Evolutionary conservation across 2,888 invertebrate species (phyloP), one percentile per base, ranked within the genome.

Genomic region (Spicauda simplicius): DNA sequence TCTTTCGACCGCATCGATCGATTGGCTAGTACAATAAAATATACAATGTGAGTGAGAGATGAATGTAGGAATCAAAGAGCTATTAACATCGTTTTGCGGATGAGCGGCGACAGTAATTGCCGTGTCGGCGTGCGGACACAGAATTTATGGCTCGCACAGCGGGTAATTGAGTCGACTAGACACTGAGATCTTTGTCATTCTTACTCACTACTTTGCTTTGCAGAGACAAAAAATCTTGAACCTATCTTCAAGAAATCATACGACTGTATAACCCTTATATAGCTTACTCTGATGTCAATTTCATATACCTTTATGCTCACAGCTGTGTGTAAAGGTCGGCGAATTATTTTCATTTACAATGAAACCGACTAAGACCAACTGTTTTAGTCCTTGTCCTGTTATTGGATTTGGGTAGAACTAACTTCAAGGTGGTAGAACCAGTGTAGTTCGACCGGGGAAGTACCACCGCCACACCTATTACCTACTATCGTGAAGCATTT

Each of bases 51-150:
- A 58, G 57, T 50, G 60, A 74, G 80, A 85, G 85, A 86, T 87
- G 86, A 88, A 87, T 85, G 84, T 80, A 82, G 81, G 82, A 90
- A 89, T 89, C 90, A 88, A 83, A 84, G 90, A 80, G 85, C 87
- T 89, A 91, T 91, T 90, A 90, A 88, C 88, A 86, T 86, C 87
- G 90, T 90, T 90, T 89, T 90, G 88, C 88, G 90, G 91, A 91
- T 90, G 91, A 91, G 87, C 85, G 89, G 85, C 85, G 91, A 90
- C 91, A 91, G 90, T 91, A 92, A 92, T 91, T 89, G 91, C 86
- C 88, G 86, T 87, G 89, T 88, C 88, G 88, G 88, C 84, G 84
- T 85, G 86, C 84, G 86, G 87, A 84, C 87, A 82, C 80, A 80
- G 84, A 87, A 91, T 91, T 90, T 91, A 92, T 90, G 82, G 88